Conservation (phyloP, 2,888 invertebrate genomes). For the Acleris sparsana region DNA sequence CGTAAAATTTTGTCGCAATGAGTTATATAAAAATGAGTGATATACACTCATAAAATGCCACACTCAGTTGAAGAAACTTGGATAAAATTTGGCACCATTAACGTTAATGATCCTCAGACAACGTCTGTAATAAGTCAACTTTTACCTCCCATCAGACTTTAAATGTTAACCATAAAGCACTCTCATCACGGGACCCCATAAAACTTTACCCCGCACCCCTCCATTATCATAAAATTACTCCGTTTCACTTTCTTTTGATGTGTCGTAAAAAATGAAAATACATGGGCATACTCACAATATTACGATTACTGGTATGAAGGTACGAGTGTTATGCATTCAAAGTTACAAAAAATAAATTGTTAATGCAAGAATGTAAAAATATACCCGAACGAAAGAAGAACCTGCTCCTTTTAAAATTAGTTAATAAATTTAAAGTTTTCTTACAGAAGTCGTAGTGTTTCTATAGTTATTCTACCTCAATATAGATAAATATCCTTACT, state of each 20-base stretch:
- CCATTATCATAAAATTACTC: slow-evolving; percentile 81
- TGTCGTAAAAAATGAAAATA: slow-evolving; percentile 75
- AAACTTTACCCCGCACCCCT: slow-evolving; percentile 69
- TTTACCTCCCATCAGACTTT: slow-evolving; percentile 47
- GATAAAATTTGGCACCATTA: background rate
- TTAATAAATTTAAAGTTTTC: background rate
- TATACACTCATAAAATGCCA: too few relatives aligned
- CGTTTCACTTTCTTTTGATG: slow-evolving; percentile 82
- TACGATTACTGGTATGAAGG: slow-evolving; percentile 35
- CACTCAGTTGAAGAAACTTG: background rate
- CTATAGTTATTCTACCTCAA: too few relatives aligned
- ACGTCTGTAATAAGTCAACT: slow-evolving; percentile 30
- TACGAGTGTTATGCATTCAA: slow-evolving; percentile 6
- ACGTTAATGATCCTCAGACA: slow-evolving; percentile 7
- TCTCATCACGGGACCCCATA: slow-evolving; percentile 71
- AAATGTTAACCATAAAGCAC: slow-evolving; percentile 72
- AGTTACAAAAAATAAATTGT: background rate
- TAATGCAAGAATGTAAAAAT: background rate
- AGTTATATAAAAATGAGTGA: too few relatives aligned
- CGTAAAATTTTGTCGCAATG: too few relatives aligned
- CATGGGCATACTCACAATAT: slow-evolving; percentile 54
- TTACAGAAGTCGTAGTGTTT: too few relatives aligned
- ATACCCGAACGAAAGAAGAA: background rate
- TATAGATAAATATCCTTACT: too few relatives aligned
- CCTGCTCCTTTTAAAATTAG: background rate